Conservation (phyloP, 2,888 invertebrate genomes). For the Sepioteuthis lessoniana region DNA sequence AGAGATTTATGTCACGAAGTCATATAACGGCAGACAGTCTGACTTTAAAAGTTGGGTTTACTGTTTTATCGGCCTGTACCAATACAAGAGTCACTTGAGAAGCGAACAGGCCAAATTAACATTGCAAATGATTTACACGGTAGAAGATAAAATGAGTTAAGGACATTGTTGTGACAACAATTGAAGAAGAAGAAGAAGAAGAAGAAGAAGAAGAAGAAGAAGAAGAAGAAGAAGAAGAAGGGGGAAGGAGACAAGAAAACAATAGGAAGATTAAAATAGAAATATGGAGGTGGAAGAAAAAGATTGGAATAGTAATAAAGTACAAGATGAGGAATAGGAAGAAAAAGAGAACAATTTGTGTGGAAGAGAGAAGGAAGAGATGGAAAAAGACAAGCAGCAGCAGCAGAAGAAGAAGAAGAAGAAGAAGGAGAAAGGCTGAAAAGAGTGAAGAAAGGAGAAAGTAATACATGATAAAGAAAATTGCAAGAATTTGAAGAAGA, state of each 20-base stretch:
- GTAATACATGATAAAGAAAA: too few relatives aligned
- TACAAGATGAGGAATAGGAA: not conserved
- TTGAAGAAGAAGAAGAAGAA: not conserved
- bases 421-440: not conserved
- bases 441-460: not conserved
- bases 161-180: not conserved
- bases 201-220: not conserved
- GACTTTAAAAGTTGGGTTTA: not conserved
- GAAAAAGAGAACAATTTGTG: not conserved
- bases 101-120: not conserved
- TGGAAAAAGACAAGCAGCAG: not conserved
- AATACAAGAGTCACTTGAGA: not conserved
- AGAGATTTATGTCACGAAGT: slow-evolving; percentile 33
- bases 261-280: not conserved
- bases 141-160: not conserved
- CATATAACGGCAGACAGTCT: slow-evolving; percentile 23
- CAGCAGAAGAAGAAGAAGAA: not conserved
- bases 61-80: not conserved
- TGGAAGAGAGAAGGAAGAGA: not conserved
- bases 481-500: too few relatives aligned
- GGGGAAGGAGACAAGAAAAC: rapidly evolving
- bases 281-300: not conserved
- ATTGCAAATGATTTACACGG: slow-evolving; percentile 11
- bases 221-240: not conserved
- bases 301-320: not conserved